These are phyloP conservation scores for Alectura lathami DNA, from an alignment of 2,113 vertebrate species.

Conservation along the genomic window DNA sequence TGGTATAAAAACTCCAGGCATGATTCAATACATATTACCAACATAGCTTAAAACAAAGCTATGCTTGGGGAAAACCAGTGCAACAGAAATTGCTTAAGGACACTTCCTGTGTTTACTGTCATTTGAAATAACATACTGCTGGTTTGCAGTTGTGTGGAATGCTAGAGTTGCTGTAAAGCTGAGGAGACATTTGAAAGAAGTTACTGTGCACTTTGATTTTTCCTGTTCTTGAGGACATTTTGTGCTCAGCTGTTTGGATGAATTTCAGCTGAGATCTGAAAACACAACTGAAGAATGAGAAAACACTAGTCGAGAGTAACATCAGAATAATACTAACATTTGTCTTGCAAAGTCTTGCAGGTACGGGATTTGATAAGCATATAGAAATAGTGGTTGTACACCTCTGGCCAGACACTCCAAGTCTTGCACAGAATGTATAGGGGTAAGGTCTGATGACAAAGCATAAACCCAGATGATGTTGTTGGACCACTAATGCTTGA, in stretches of 20 bases:
- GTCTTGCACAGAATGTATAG: too few relatives aligned
- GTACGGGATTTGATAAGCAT: not conserved
- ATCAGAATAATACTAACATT: not conserved
- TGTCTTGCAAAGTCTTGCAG: not conserved
- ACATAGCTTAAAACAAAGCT: not conserved
- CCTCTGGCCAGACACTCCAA: not conserved
- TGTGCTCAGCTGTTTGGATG: constrained; percentile 6
- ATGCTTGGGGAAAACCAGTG: not conserved
- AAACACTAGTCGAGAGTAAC: not conserved
- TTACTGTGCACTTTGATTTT: not conserved
- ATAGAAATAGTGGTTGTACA: not conserved
- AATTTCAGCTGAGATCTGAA: constrained; percentile 31
- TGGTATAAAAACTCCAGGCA: not conserved
- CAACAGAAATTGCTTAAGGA: not conserved
- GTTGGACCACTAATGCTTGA: not conserved
- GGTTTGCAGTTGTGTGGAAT: not conserved
- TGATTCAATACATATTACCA: not conserved
- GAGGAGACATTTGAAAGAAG: not conserved
- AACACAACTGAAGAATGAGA: not conserved
- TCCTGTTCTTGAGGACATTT: not conserved
- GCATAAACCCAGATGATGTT: not conserved
- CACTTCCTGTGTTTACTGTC: not conserved
- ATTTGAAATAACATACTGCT: not conserved
- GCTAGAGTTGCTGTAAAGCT: not conserved
- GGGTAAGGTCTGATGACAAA: not conserved